Percentiles rank a stretch among this genome's conserved stretches.
phyloP scores from a whole-genome alignment of 35 echinoderm and acorn worm species.

The Ptychodera flava region DNA sequence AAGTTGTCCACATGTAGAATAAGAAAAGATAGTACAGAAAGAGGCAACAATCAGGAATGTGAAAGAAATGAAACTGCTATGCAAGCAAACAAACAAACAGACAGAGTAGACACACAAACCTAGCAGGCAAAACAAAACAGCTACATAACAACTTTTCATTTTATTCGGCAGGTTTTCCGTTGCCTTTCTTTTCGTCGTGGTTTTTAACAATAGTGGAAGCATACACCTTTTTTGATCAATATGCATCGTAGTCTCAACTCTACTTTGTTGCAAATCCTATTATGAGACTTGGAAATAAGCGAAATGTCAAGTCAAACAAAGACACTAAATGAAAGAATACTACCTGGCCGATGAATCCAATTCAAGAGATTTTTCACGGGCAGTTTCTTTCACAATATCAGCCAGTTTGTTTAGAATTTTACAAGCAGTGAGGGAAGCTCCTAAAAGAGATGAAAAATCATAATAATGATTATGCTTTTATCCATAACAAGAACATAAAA shows the following conservation, averaged over 20 bases:
- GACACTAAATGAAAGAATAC: not conserved
- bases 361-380: not conserved
- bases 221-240: not conserved
- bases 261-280: too few relatives aligned
- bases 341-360: not conserved
- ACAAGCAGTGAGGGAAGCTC: not conserved
- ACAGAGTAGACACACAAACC: too few relatives aligned
- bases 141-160: not conserved
- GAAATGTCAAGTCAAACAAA: not conserved
- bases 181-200: too few relatives aligned
- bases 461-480: too few relatives aligned
- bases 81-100: not conserved
- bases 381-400: not conserved
- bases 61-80: not conserved
- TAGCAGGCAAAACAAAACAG: too few relatives aligned
- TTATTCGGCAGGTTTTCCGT: not conserved
- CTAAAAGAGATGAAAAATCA: not conserved
- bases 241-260: not conserved
- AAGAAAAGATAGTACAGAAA: too few relatives aligned
- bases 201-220: not conserved
- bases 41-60: too few relatives aligned
- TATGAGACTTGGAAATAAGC: too few relatives aligned
- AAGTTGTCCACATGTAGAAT: too few relatives aligned
- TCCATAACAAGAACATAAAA: too few relatives aligned
- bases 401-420: not conserved